Percentiles rank a stretch among this genome's conserved stretches.
These are phyloP conservation scores for Gnatocerus cornutus DNA, from an alignment of 2,888 invertebrate species.

Conservation along the genomic window DNA sequence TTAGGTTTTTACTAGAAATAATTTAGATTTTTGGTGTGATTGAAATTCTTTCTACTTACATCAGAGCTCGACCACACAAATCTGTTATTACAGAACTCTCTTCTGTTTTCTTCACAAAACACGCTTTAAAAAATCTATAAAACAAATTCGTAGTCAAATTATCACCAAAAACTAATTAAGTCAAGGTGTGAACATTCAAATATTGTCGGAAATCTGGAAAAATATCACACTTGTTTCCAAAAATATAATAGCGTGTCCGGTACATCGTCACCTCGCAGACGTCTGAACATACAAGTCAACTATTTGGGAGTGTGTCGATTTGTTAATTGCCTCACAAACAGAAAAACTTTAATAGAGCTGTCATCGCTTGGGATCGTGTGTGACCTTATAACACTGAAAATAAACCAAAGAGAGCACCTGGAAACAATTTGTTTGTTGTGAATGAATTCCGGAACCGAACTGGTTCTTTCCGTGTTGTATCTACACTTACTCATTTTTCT, in stretches of 20 bases:
- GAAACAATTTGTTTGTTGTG: constrained; percentile 14
- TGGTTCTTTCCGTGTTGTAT: too few species aligned
- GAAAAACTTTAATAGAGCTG: constrained; percentile 58
- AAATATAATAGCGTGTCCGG: constrained; percentile 16
- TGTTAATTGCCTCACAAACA: constrained; percentile 61
- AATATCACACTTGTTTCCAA: constrained; percentile 16
- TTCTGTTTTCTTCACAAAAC: too few species aligned
- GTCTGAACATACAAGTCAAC: constrained; percentile 50
- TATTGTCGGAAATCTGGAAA: constrained; percentile 9
- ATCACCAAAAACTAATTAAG: constrained; percentile 26
- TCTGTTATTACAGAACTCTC: too few species aligned
- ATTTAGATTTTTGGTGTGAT: too few species aligned
- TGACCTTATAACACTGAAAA: constrained; percentile 51
- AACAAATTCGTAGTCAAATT: neutral
- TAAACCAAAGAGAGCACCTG: constrained; percentile 46
- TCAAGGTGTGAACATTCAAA: constrained; percentile 12
- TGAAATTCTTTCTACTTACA: too few species aligned
- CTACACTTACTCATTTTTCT: too few species aligned
- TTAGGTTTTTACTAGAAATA: too few species aligned
- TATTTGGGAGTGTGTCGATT: constrained; percentile 62
- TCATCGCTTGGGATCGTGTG: constrained; percentile 51
- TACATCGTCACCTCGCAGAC: constrained; percentile 14
- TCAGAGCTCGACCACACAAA: too few species aligned
- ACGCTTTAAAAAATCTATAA: too few species aligned
- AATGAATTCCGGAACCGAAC: neutral